A percentile compares a stretch with the other conserved stretches of the same genome.
These are phyloP conservation scores for Vireo altiloquus DNA, from an alignment of 2,113 vertebrate species.

Conservation along the genomic window DNA sequence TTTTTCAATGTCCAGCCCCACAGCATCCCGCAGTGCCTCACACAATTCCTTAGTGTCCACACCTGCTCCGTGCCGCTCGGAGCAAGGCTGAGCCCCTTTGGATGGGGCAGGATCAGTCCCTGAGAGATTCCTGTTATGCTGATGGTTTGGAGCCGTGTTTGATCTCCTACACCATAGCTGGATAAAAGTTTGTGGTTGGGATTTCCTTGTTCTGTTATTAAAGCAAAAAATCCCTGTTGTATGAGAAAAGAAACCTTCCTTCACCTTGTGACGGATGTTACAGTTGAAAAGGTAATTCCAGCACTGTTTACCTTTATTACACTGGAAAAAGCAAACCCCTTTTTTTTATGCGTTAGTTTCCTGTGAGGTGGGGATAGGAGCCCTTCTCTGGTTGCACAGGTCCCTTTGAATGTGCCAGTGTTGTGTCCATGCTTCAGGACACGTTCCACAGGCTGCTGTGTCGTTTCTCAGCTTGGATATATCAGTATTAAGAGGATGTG, in stretches of 20 bases:
- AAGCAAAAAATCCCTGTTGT: not conserved
- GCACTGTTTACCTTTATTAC: not conserved
- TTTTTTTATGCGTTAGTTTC: not conserved
- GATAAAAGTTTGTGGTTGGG: not conserved
- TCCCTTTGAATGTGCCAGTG: not conserved
- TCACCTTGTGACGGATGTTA: not conserved
- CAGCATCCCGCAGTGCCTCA: not conserved
- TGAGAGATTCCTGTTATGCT: not conserved
- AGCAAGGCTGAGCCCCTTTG: not conserved
- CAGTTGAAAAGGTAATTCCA: not conserved
- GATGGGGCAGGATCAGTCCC: not conserved
- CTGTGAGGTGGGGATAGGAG: not conserved
- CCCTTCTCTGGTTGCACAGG: not conserved
- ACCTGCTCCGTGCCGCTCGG: not conserved
- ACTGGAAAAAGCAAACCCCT: not conserved
- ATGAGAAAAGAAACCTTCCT: not conserved
- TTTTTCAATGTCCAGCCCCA: not conserved
- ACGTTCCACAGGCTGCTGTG: not conserved
- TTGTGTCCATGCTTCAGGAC: not conserved
- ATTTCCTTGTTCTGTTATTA: constrained; percentile 12
- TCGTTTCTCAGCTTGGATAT: not conserved
- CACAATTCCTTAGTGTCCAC: constrained; percentile 25
- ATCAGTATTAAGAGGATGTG: not conserved
- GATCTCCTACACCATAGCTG: not conserved
- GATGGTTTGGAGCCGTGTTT: not conserved